Evolutionary conservation across 2,888 invertebrate species (phyloP), one percentile per base, ranked within the genome.

Genomic region (Tinea semifulvella): DNA sequence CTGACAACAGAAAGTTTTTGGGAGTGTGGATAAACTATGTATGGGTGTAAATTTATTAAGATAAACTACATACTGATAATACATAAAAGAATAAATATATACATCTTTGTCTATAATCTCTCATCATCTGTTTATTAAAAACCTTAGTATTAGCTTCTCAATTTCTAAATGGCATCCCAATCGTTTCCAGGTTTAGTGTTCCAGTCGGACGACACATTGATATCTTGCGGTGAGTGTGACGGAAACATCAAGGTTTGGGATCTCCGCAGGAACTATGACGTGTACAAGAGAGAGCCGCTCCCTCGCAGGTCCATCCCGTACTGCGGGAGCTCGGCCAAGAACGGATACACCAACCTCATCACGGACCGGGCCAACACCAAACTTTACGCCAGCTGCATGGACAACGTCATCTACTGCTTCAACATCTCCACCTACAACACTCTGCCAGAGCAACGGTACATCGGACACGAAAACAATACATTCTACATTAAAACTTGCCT

Each of bases 181-280:
- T 8, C 18, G 18, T 16, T 36, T 16, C 10, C 36, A 36, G 36
- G 36, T 11, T 36, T 36, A 8, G 36, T 18, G 10, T 36, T 36
- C 18, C 36, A 36, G 14, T 88, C 94, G 66, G 88, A 89, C 47
- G 68, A 84, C 50, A 89, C 89, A 3, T 75, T 96, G 1, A 83
- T 94, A 36, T 94, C 95, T 0, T 91, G 94, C 59, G 94, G 94
- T 1, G 91, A 94, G 46, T 91, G 91, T 35, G 95, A 95, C 69
- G 93, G 94, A 0, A 74, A 87, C 50, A 89, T 96, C 45, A 94
- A 94, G 71, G 86, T 90, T 1, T 94, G 94, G 94, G 96, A 96
- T 67, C 64, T 94, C 19, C 77, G 96, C 22, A 92, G 92, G 60
- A 91, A 88, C 58, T 94, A 94, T 62, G 84, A 83, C 8, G 77